Base-by-base conservation (phyloP, 2,888 invertebrate species). In the Himalopsyche anomala region DNA sequence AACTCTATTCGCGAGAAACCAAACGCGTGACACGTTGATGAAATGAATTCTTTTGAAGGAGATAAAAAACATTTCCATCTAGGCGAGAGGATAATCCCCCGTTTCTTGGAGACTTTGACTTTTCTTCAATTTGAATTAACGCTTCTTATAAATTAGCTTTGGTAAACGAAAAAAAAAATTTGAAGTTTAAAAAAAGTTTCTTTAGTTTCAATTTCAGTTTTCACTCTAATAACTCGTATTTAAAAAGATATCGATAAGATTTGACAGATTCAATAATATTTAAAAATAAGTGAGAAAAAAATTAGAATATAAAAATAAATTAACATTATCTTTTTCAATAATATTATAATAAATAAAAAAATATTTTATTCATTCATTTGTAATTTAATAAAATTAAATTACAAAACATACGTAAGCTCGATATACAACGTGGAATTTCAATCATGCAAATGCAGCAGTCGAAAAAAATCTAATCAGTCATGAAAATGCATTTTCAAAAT, bases 21-120 rank as follows among this genome's bases (percentile, higher is more conserved):
- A 62, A 62, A 62, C 19, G 62, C 62, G 62, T 62, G 62, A 62
- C 62, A 62, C 62, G 62, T 62, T 62, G 62, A 62, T 28, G 62
- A 62, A 62, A 62, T 62, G 62, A 62, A 62, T 19, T 62, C 62
- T 62, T 62, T 62, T 62, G 62, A 62, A 19, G 9, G 62, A 62
- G 19, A 62, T 62, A 62, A 62, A 62, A 62, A 62, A 62, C 17
- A 56, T 55, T n/a, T 62, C 62, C 62, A 62, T 62, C 62, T 62
- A 19, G 62, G 28, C n/a, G 15, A 62, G 62, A 62, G 11, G 62
- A 62, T 62, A 62, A 62, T 62, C 62, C 19, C 28, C 11, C 62
- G 2, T 62, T 62, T 28, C 62, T 62, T 5, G n/a, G 6, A 62
- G 62, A 28, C 62, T n/a, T 62, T 19, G 62, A 62, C 19, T 62